Conservation (phyloP, 2,113 vertebrate species). For the Indicator maculatus region DNA sequence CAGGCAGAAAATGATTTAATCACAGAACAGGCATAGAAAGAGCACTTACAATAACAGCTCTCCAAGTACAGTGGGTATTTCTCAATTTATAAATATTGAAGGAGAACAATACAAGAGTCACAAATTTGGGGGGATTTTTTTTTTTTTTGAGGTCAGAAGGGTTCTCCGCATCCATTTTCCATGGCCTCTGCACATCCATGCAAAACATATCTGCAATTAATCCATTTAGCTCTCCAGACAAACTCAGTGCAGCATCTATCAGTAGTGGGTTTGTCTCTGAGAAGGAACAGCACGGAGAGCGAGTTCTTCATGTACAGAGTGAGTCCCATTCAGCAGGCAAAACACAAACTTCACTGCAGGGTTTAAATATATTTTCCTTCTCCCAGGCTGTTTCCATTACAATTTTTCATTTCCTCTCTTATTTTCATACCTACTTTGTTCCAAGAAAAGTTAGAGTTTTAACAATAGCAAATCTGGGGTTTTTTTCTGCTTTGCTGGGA, state of each 20-base stretch:
- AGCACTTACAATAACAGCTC: constrained; percentile 3
- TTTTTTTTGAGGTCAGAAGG: neutral
- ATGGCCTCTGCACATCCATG: neutral
- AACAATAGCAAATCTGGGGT: neutral
- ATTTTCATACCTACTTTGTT: neutral
- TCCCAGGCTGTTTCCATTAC: neutral
- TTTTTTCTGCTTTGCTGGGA: neutral
- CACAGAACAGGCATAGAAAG: neutral
- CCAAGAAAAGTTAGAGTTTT: neutral
- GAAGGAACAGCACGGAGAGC: neutral
- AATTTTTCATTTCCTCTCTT: neutral
- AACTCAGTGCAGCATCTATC: neutral
- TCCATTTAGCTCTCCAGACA: neutral
- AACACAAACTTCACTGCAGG: neutral
- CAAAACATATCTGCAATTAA: neutral
- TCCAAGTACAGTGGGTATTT: neutral
- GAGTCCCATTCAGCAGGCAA: neutral
- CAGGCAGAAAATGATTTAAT: constrained; percentile 31
- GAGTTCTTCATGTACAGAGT: neutral
- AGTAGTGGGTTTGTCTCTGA: neutral
- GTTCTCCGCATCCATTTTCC: neutral
- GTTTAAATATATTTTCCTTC: neutral
- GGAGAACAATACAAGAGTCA: neutral
- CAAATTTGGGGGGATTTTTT: neutral
- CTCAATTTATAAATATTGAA: constrained; percentile 7